These are phyloP conservation scores for Alouatta palliata DNA, from an alignment of 2,113 vertebrate genomes.

Conservation along the genomic window DNA sequence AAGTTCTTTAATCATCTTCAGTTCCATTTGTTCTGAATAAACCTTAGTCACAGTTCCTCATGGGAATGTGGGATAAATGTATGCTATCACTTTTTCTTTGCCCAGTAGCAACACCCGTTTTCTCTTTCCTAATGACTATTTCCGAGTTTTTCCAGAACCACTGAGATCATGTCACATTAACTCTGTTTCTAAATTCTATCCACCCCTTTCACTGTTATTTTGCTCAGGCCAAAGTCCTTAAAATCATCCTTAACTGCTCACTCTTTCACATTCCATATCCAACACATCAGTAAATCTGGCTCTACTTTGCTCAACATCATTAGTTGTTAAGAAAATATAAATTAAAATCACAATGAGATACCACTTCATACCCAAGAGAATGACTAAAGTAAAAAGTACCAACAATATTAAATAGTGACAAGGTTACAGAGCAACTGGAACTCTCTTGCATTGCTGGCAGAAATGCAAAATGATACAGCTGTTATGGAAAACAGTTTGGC, in stretches of 20 bases:
- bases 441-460: not conserved
- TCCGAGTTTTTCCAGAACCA: constrained; percentile 24
- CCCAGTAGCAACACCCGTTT: constrained; percentile 12
- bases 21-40: constrained; percentile 65
- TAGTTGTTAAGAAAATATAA: constrained; percentile 8
- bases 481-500: not conserved
- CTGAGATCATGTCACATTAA: constrained; percentile 37
- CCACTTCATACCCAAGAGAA: not conserved
- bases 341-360: constrained; percentile 35
- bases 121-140: constrained; percentile 46
- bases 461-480: constrained; percentile 8
- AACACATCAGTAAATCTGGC: constrained; percentile 30
- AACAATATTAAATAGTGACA: constrained; percentile 23
- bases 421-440: constrained; percentile 27
- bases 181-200: constrained; percentile 40
- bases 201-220: constrained; percentile 31
- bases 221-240: not conserved
- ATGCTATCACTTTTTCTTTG: constrained; percentile 27
- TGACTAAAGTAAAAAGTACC: constrained; percentile 48
- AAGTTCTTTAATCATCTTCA: constrained; percentile 69
- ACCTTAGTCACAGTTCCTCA: constrained; percentile 33
- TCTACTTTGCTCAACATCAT: constrained; percentile 16
- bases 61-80: constrained; percentile 33
- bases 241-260: constrained; percentile 31
- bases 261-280: not conserved